These are phyloP conservation scores for Tiliacea aurago DNA, from an alignment of 2,888 invertebrate species.

Conservation along the genomic window DNA sequence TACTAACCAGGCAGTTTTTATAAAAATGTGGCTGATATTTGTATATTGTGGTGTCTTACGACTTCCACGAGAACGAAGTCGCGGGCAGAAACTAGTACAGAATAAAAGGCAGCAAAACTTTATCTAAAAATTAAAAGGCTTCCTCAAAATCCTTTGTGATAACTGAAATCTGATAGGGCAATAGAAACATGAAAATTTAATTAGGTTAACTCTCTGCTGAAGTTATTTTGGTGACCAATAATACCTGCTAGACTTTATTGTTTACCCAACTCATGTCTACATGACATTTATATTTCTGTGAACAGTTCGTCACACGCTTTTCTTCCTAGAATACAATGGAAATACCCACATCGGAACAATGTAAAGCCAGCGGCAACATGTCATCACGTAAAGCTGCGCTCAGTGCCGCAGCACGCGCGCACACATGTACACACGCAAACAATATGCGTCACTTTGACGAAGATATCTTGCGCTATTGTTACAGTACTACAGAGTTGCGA, in stretches of 20 bases:
- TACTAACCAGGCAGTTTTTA: not conserved
- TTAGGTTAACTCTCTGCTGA: not conserved
- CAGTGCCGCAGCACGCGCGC: not conserved
- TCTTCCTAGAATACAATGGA: not conserved
- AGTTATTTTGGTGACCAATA: not conserved
- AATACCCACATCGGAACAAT: not conserved
- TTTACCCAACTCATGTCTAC: not conserved
- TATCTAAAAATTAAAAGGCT: no score
- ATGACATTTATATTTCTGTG: constrained; percentile 6
- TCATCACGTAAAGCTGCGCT: not conserved
- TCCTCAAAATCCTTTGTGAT: no score
- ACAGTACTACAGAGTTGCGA: not conserved
- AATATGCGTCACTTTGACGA: not conserved
- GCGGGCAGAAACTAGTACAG: no score
- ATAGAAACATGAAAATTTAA: not conserved
- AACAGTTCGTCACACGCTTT: not conserved
- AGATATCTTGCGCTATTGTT: not conserved
- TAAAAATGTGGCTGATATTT: not conserved
- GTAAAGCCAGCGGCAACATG: not conserved
- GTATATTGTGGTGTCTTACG: no score
- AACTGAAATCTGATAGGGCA: no score
- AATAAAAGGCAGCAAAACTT: no score
- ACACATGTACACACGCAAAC: no score
- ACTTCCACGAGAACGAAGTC: no score
- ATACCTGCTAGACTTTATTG: not conserved